Base-by-base conservation (phyloP, 2,888 invertebrate genomes). In the Callyntrura sp. region DNA sequence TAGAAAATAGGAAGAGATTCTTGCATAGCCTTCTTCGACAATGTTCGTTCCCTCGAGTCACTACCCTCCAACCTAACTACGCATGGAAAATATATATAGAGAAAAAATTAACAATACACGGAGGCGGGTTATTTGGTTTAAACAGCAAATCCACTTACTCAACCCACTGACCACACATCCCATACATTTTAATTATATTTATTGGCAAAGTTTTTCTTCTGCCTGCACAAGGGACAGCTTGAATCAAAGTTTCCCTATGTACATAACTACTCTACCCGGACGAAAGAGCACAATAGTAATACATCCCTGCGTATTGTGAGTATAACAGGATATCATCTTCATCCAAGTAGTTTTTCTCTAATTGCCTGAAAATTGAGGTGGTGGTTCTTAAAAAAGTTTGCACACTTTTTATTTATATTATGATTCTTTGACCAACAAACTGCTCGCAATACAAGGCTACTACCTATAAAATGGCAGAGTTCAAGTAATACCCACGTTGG, bases 141-240 rank as follows among this genome's bases (percentile, higher is more conserved):
- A 57, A 20, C 79, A 35, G 11, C 35, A 60, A 55, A 79, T 79
- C 79, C 60, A 79, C 35, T 60, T 60, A 17, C 57, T 60, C 60
- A 35, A 23, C 35, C 11, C n/a, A 8, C 11, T 76, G 51, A 11
- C 51, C 9, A 11, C 43, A 73, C 70, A 45, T 25, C 35, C 76
- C 48, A 76, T 76, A 48, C 76, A 45, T 81, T 81, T 81, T 81
- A 81, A 81, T 81, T 81, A 81, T 81, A 62, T 81, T 81, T 81
- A 81, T 81, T 81, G 45, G 45, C 20, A 81, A 81, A 81, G 43
- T 81, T 81, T 35, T 60, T 25, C 55, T 79, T 23, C 12, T 70
- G 14, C 6, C n/a, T 14, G 25, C 62, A 20, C 85, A 11, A 60
- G 85, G 76, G 85, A 85, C 85, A 85, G 60, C 76, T 85, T 76